Base-by-base conservation (phyloP, 2,797 vertebrate species). In the Lates japonicus region DNA sequence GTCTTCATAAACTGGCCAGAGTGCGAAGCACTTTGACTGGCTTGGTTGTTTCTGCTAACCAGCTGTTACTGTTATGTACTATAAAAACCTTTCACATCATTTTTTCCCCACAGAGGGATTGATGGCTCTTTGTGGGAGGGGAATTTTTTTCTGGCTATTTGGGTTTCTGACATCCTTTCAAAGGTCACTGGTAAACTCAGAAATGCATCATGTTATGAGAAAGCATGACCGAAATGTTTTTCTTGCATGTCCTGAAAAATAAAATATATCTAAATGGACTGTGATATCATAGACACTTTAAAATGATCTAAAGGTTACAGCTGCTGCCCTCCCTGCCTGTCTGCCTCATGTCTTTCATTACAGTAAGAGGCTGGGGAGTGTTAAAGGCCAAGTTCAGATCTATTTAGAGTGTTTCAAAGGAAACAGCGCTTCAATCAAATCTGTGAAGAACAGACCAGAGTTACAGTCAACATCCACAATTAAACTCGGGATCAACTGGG, bases 281-380 rank as follows among this genome's bases (percentile, higher is more conserved):
- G 9, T 42, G 39, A 64, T 49, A 25, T 60, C 12, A 65, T 6
- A 22, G 10, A 5, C 17, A 31, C 39, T 64, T 5, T 29, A n/a
- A 39, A 48, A 25, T 5, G 33, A 44, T n/a, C 42, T 64, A 62
- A 9, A 80, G 65, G 63, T 51, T 48, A 52, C 58, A 52, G 70
- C 62, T 61, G 73, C 73, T 51, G 49, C 44, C 61, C 64, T 42
- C 52, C 31, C 25, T 39, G 37, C 13, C 29, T 9, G 13, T 42
- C 48, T 65, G 33, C 68, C 78, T 58, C 74, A 67, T 65, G 80
- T 82, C 74, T 90, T 61, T 90, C 63, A 86, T 87, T 86, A 87
- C 70, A 72, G 68, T 41, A 42, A 44, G 3, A 72, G 82, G 85
- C 76, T 22, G 82, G 75, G 72, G 71, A 42, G 37, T 4, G 25